A percentile compares a stretch with the other conserved stretches of the same genome.
These are phyloP conservation scores for Lepidurus packardi DNA, from an alignment of 1,140 invertebrate species.

Conservation along the genomic window DNA sequence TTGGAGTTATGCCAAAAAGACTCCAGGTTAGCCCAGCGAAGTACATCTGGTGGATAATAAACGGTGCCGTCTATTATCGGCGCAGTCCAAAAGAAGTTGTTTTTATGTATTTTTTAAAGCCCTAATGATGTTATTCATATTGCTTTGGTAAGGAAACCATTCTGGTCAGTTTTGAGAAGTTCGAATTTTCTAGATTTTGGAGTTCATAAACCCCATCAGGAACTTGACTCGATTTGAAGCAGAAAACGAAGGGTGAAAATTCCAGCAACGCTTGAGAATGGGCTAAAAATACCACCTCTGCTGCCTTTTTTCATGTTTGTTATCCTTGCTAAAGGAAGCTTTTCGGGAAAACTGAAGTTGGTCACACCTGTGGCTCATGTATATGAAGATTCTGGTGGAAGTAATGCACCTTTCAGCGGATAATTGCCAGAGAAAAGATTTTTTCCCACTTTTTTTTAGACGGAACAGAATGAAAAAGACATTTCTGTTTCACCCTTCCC, in stretches of 20 bases:
- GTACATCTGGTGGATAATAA: conserved; percentile 1
- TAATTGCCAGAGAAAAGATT: not conserved
- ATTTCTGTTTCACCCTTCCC: not conserved
- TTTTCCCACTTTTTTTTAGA: not conserved
- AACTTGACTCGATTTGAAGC: no score
- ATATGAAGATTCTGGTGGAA: not conserved
- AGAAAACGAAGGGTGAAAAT: no score
- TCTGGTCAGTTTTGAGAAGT: no score
- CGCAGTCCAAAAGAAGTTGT: not conserved
- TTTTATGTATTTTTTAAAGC: no score
- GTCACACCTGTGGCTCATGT: not conserved
- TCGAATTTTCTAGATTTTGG: no score
- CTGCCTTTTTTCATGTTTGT: no score
- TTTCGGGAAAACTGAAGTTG: not conserved
- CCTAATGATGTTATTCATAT: no score
- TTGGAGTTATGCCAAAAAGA: conserved; percentile 24
- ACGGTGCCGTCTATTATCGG: not conserved
- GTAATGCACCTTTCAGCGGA: not conserved
- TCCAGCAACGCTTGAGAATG: no score
- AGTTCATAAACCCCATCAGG: no score
- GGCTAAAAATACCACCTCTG: no score
- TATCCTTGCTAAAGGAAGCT: not conserved
- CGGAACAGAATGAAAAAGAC: not conserved
- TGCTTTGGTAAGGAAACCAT: no score
- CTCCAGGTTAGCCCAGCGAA: conserved; percentile 33